phyloP scores from a whole-genome alignment of 92 coral and sea anemone genomes.

The Bergia sp. region DNA sequence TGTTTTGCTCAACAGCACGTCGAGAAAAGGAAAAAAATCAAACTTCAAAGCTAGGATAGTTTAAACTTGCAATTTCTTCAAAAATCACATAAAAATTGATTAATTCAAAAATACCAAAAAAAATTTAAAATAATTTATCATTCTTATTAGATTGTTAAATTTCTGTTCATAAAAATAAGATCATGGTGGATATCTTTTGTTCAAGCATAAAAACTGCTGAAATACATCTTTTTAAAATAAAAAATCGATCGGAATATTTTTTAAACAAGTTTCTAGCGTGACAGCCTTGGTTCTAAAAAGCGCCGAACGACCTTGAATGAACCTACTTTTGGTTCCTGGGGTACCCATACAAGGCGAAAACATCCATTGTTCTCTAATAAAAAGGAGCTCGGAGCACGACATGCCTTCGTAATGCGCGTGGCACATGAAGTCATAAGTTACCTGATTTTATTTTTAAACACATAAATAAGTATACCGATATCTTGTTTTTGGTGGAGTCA shows the following conservation, averaged over 20 bases:
- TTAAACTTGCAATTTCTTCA: too few species aligned
- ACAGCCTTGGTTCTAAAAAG: background rate
- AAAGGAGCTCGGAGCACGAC: background rate
- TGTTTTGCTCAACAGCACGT: too few species aligned
- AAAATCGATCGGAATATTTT: background rate
- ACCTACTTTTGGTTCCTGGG: background rate
- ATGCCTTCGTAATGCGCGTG: background rate
- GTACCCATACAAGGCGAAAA: conserved; percentile 10
- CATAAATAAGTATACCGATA: background rate
- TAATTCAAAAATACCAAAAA: too few species aligned
- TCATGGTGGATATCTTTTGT: background rate
- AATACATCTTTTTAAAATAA: background rate
- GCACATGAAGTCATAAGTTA: background rate
- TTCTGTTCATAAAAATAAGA: background rate
- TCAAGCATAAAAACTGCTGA: background rate
- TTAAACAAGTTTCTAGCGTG: background rate
- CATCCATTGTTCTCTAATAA: conserved; percentile 9
- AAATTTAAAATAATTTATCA: too few species aligned
- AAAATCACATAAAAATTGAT: too few species aligned
- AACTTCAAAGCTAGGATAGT: too few species aligned
- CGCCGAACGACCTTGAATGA: conserved; percentile 31
- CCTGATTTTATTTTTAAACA: background rate
- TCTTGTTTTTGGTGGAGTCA: background rate
- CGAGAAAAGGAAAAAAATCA: too few species aligned
- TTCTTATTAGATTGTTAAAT: too few species aligned